Evolutionary conservation across 1,140 invertebrate genomes (phyloP).

Genomic region (Hypothenemus hampei): DNA sequence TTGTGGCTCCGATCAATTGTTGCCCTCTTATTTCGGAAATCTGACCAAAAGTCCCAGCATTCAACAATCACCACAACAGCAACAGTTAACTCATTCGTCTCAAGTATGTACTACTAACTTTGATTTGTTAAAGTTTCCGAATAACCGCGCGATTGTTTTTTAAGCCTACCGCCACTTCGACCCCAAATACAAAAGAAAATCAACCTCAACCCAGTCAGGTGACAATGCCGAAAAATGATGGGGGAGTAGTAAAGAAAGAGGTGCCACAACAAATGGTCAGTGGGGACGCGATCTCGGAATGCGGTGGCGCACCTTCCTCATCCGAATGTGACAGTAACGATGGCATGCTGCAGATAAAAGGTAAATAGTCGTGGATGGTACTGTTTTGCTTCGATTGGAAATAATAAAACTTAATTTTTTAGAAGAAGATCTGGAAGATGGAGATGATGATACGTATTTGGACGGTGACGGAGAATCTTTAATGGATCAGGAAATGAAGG

Average conservation of each 20-base stretch:
- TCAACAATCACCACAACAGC: too few relatives aligned
- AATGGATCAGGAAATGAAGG: slow-evolving; percentile 43
- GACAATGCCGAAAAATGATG: slow-evolving; percentile 29
- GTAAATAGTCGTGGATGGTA: slow-evolving; percentile 23
- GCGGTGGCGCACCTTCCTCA: slow-evolving; percentile 36
- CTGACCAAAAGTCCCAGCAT: slow-evolving; percentile 32
- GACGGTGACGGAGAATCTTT: slow-evolving; percentile 41
- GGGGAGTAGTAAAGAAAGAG: slow-evolving; percentile 32
- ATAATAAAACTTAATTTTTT: slow-evolving; percentile 1
- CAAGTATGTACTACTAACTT: too few relatives aligned
- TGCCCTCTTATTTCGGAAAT: slow-evolving; percentile 31
- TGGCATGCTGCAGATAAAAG: slow-evolving; percentile 37
- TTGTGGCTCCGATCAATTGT: slow-evolving; percentile 48
- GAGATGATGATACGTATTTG: slow-evolving; percentile 41
- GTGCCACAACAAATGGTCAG: slow-evolving; percentile 23
- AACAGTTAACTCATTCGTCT: too few relatives aligned
- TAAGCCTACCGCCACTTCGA: too few relatives aligned
- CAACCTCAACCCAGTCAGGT: slow-evolving; percentile 30
- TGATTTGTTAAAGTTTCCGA: too few relatives aligned
- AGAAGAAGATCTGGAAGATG: slow-evolving; percentile 37
- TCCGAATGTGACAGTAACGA: slow-evolving; percentile 43
- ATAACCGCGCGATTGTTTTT: neutral
- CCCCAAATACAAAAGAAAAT: slow-evolving; percentile 7
- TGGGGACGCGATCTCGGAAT: slow-evolving; percentile 27
- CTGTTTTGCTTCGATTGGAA: too few relatives aligned